Evolutionary conservation across 2,888 invertebrate species (phyloP).

Genomic region (Rhagonycha fulva): DNA sequence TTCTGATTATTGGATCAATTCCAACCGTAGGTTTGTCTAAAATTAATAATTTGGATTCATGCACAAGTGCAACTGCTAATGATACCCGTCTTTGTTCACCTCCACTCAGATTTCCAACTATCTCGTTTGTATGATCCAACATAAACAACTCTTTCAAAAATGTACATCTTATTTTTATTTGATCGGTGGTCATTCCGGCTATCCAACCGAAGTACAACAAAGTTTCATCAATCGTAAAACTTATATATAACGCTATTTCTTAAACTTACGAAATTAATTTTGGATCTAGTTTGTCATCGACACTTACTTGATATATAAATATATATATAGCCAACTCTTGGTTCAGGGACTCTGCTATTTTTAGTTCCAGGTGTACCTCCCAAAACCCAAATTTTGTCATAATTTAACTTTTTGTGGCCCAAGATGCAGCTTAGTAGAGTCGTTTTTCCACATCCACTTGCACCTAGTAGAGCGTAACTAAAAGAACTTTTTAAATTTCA

Average conservation of each 20-base stretch:
- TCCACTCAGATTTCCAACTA: conserved; percentile 81
- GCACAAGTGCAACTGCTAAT: conserved; percentile 83
- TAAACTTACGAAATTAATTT: conserved; percentile 30
- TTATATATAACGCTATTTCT: conserved; percentile 54
- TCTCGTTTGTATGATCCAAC: conserved; percentile 41
- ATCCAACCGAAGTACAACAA: conserved; percentile 53
- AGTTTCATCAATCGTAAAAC: conserved; percentile 52
- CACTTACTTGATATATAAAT: conserved; percentile 78
- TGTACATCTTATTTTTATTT: conserved; percentile 40
- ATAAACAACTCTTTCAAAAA: conserved; percentile 37
- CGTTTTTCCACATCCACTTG: conserved; percentile 91
- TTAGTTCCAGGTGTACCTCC: conserved; percentile 81
- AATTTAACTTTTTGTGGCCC: conserved; percentile 77
- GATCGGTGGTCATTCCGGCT: conserved; percentile 45
- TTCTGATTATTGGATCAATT: conserved; percentile 82
- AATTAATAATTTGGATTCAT: conserved; percentile 87
- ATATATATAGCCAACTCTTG: conserved; percentile 85
- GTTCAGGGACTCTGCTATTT: conserved; percentile 86
- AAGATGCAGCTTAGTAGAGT: conserved; percentile 86
- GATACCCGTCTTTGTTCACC: conserved; percentile 90
- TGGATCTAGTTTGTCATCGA: background rate
- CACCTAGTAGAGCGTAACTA: conserved; percentile 87
- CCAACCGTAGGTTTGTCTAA: conserved; percentile 94
- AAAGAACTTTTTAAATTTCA: background rate
- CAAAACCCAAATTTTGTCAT: conserved; percentile 83